A percentile compares a stretch with the other conserved stretches of the same genome.
These are phyloP conservation scores for Mustela nigripes DNA, from an alignment of 2,113 vertebrate genomes.

Conservation along the genomic window DNA sequence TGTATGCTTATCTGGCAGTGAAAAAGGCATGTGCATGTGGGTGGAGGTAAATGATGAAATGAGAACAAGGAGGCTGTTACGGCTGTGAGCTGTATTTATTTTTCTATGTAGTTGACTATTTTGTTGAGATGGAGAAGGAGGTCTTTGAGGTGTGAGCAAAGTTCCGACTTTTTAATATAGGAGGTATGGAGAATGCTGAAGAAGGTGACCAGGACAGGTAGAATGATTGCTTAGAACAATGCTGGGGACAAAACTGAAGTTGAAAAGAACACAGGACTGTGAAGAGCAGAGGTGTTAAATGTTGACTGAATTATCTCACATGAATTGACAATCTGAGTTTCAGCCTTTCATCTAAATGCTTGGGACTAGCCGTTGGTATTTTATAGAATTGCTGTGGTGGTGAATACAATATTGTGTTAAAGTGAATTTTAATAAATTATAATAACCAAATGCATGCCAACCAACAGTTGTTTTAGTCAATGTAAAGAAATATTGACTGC, in stretches of 20 bases:
- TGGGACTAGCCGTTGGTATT: neutral
- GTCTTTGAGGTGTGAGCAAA: neutral
- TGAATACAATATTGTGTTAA: neutral
- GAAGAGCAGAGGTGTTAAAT: neutral
- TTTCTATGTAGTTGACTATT: neutral
- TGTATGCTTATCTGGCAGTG: neutral
- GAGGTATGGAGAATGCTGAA: neutral
- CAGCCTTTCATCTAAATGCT: neutral
- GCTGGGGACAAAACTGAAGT: neutral
- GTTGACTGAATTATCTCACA: neutral
- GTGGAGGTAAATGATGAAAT: neutral
- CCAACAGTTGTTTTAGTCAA: neutral
- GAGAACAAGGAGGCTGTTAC: neutral
- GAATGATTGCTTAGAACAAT: neutral
- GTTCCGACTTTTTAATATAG: neutral
- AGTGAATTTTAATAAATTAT: conserved; percentile 7
- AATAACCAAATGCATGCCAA: neutral
- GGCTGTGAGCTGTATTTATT: neutral
- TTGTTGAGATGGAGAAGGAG: neutral
- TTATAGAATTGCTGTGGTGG: neutral
- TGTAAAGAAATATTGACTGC: neutral
- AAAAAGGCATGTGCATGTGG: neutral
- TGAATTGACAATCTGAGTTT: neutral
- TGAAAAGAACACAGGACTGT: neutral
- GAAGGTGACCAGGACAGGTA: neutral